phyloP scores from a whole-genome alignment of 2,797 vertebrate species.

The Scarus forsteni region DNA sequence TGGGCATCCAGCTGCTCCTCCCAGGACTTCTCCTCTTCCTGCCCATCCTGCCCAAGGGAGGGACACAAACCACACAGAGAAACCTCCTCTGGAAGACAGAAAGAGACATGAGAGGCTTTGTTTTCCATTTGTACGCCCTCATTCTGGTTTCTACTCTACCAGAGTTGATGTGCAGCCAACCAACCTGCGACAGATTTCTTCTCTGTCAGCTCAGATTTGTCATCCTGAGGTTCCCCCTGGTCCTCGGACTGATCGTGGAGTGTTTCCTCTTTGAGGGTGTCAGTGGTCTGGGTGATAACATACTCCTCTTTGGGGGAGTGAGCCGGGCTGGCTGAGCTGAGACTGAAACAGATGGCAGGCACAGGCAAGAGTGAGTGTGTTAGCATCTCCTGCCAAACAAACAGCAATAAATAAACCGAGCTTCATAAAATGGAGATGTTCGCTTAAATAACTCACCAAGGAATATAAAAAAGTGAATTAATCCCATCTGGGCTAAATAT shows the following conservation, averaged over 20 bases:
- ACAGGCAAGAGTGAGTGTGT: slow-evolving; percentile 60
- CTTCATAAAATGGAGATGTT: slow-evolving; percentile 57
- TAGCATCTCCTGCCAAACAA: slow-evolving; percentile 66
- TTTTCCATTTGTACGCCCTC: slow-evolving; percentile 2
- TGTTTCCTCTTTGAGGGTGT: slow-evolving; percentile 88
- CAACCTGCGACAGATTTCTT: slow-evolving; percentile 81
- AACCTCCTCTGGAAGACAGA: slow-evolving; percentile 82
- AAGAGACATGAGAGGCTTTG: neutral
- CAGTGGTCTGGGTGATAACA: slow-evolving; percentile 81
- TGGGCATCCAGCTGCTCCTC: slow-evolving; percentile 96
- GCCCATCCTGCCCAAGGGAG: slow-evolving; percentile 75
- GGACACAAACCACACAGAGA: slow-evolving; percentile 80
- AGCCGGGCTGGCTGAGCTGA: slow-evolving; percentile 94
- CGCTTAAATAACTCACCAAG: slow-evolving; percentile 36
- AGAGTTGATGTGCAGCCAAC: slow-evolving; percentile 63
- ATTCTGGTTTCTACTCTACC: slow-evolving; percentile 16
- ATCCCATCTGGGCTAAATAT: slow-evolving; percentile 44
- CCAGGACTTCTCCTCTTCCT: slow-evolving; percentile 88
- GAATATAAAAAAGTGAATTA: slow-evolving; percentile 40
- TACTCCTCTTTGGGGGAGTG: slow-evolving; percentile 93
- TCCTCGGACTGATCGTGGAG: slow-evolving; percentile 86
- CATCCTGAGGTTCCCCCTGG: slow-evolving; percentile 82
- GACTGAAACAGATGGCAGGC: slow-evolving; percentile 84
- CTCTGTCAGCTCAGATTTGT: slow-evolving; percentile 87
- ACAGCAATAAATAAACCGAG: slow-evolving; percentile 61